Conservation (phyloP, 1,140 invertebrate species). For the Agraylea sexmaculata region DNA sequence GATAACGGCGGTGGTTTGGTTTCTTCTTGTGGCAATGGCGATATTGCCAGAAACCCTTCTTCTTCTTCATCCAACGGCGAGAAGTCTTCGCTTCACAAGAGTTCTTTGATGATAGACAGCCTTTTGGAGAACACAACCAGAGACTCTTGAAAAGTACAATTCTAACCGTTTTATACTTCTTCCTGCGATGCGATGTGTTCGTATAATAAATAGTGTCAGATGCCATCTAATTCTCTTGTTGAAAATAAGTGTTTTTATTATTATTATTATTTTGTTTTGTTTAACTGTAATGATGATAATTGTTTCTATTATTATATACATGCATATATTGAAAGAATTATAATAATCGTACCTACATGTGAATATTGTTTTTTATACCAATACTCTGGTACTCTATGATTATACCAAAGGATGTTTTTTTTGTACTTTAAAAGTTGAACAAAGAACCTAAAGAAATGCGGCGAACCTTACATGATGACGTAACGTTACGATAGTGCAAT, state of each 20-base stretch:
- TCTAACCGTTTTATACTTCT: too few relatives aligned
- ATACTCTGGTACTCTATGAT: too few relatives aligned
- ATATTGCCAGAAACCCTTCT: constrained; percentile 5
- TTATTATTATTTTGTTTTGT: background rate
- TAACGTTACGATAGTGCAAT: too few relatives aligned
- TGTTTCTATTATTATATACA: background rate
- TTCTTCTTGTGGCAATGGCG: constrained; percentile 15
- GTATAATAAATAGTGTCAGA: constrained; percentile 10
- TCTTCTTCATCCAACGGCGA: constrained; percentile 12
- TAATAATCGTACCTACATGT: too few relatives aligned
- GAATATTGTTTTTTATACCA: too few relatives aligned
- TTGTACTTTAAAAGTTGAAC: too few relatives aligned
- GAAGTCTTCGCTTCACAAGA: constrained; percentile 18
- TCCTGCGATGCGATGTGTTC: too few relatives aligned
- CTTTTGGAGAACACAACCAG: constrained; percentile 16
- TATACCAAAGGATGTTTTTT: too few relatives aligned
- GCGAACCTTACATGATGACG: too few relatives aligned
- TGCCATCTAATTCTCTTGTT: background rate
- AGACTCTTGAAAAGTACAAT: constrained; percentile 18
- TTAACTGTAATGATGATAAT: background rate
- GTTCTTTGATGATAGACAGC: constrained; percentile 20
- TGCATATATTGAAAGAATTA: too few relatives aligned
- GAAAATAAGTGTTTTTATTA: background rate
- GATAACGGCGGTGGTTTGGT: constrained; percentile 15
- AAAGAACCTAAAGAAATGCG: too few relatives aligned